Base-by-base conservation (phyloP, 2,888 invertebrate species). In the Octodonta nipae region DNA sequence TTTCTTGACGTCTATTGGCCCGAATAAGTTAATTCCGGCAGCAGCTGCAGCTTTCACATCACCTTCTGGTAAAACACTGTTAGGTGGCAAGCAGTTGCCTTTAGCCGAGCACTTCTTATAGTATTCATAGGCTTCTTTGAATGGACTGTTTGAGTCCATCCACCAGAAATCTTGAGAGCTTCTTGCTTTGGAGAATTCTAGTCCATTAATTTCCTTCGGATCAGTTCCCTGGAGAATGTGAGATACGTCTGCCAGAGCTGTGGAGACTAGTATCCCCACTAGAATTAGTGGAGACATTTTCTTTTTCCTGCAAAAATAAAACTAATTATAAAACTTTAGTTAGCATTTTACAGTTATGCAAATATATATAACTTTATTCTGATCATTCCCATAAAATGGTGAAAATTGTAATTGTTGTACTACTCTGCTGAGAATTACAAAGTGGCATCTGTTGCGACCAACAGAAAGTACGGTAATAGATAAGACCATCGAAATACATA, bases 101-200 rank as follows among this genome's bases (percentile, higher is more conserved):
- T 54, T 54, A 25, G 45, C 40, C 5, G 52, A 42, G 42, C 60
- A 62, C 39, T 57, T 56, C 37, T 55, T 56, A 43, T 51, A 60
- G 29, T 55, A 56, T 1, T 60, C 62, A 34, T 58, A 55, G 1
- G 63, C 56, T 30, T 59, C 62, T 45, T 70, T 70, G 52, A 75
- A 67, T 0, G 74, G 73, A 1, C 70, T 71, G 42, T 73, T 60
- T 14, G 68, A 58, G 37, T 64, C 64, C 64, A 70, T 68, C 75
- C 74, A 75, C 74, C 74, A 75, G 54, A 66, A 73, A 38, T 63
- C 60, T 52, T 68, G 66, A 15, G 67, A 66, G 32, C 43, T 40
- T 7, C 42, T 40, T n/a, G 42, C 27, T 8, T 40, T 33, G 28
- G 26, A 10, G 30, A 11, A 29, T 13, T 37, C 43, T 14, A 50